Percentiles rank a stretch among this genome's conserved stretches.
phyloP scores from a whole-genome alignment of 2,888 invertebrate genomes.

The Sarcophaga rosellei region DNA sequence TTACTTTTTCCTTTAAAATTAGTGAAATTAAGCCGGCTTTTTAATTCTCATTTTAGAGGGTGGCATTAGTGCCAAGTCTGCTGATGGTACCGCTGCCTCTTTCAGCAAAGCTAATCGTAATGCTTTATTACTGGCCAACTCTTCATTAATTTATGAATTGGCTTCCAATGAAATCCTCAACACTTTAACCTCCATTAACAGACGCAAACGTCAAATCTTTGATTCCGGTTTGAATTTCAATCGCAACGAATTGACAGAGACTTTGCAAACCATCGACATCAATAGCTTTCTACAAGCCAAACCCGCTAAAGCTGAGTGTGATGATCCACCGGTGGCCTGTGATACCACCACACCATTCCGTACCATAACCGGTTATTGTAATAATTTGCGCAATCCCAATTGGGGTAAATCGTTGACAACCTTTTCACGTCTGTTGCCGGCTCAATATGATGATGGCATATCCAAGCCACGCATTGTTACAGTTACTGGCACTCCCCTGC shows the following conservation, averaged over 20 bases:
- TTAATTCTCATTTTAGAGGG: slow-evolving; percentile 83
- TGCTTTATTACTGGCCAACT: slow-evolving; percentile 91
- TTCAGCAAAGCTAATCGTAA: slow-evolving; percentile 94
- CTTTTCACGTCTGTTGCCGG: slow-evolving; percentile 91
- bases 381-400: slow-evolving; percentile 91
- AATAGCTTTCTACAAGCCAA: slow-evolving; percentile 85
- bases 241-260: slow-evolving; percentile 87
- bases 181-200: slow-evolving; percentile 81
- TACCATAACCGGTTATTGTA: slow-evolving; percentile 92
- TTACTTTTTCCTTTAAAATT: not conserved
- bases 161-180: slow-evolving; percentile 93
- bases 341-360: slow-evolving; percentile 86
- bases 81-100: slow-evolving; percentile 93
- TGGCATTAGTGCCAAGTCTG: slow-evolving; percentile 92
- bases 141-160: slow-evolving; percentile 92
- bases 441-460: slow-evolving; percentile 94
- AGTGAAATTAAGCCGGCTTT: too few relatives aligned
- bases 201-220: slow-evolving; percentile 89
- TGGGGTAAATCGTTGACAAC: slow-evolving; percentile 92
- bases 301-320: slow-evolving; percentile 82
- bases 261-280: slow-evolving; percentile 90
- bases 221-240: slow-evolving; percentile 84
- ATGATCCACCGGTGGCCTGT: slow-evolving; percentile 87
- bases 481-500: slow-evolving; percentile 88
- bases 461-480: slow-evolving; percentile 89